Percentiles rank a stretch among this genome's conserved stretches.
Evolutionary conservation across 1,140 invertebrate species (phyloP).

Genomic region (Lerema accius): DNA sequence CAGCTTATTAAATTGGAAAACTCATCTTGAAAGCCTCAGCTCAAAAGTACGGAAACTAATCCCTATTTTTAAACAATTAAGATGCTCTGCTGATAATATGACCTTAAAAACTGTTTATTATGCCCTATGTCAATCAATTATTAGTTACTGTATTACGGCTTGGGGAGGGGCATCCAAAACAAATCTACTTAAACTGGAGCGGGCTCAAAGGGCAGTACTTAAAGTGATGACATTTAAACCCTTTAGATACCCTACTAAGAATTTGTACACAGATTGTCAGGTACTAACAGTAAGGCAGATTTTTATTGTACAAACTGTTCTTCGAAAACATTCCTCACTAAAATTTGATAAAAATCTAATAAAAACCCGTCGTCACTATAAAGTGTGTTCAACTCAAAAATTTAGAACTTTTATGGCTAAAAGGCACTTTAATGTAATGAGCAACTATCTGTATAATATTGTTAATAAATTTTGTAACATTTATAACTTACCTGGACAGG

Average conservation of each 20-base stretch:
- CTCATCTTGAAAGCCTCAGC: neutral
- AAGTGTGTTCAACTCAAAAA: neutral
- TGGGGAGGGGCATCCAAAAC: conserved; percentile 34
- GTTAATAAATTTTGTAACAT: neutral
- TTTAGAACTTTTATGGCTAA: neutral
- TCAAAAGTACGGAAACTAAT: conserved; percentile 24
- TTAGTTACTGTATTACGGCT: conserved; percentile 30
- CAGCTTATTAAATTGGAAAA: conserved; percentile 13
- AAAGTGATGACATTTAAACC: conserved; percentile 21
- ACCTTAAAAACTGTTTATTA: conserved; percentile 31
- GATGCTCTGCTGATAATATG: conserved; percentile 16
- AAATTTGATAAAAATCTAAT: neutral
- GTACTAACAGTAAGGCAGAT: neutral
- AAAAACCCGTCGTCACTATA: neutral
- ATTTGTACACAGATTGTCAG: neutral
- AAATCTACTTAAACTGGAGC: neutral
- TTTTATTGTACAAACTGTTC: neutral
- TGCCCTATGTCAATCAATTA: conserved; percentile 32
- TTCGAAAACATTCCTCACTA: neutral
- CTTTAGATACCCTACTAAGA: conserved; percentile 15
- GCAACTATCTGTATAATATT: neutral
- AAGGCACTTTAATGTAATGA: neutral
- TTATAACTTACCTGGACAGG: no score
- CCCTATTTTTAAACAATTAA: conserved; percentile 37
- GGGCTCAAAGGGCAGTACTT: conserved; percentile 21